Evolutionary conservation across 2,888 invertebrate genomes (phyloP).

Genomic region (Acrocyrtus sp.): DNA sequence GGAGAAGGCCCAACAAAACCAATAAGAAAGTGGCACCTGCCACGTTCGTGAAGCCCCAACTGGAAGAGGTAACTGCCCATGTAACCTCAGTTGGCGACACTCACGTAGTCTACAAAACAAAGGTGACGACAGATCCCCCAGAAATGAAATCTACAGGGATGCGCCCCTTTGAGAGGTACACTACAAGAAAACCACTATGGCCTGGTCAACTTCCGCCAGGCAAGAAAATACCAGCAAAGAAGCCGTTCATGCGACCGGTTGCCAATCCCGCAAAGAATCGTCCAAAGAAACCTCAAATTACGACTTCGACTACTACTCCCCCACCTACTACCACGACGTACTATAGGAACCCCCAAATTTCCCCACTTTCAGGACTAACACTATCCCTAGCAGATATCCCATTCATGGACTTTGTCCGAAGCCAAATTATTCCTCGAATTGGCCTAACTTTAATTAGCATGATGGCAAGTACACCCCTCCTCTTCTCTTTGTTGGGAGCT

Average conservation of each 20-base stretch:
- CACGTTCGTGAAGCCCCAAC: slow-evolving; percentile 58
- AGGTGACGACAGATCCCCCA: slow-evolving; percentile 43
- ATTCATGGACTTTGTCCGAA: slow-evolving; percentile 61
- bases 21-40: slow-evolving; percentile 51
- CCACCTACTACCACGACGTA: slow-evolving; percentile 58
- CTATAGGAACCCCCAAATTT: slow-evolving; percentile 57
- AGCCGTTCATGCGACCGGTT: no score
- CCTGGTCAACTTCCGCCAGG: slow-evolving; percentile 49
- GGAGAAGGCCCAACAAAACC: slow-evolving; percentile 43
- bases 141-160: slow-evolving; percentile 42
- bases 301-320: slow-evolving; percentile 59
- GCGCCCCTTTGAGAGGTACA: slow-evolving; percentile 35
- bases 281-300: slow-evolving; percentile 49
- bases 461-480: slow-evolving; percentile 61
- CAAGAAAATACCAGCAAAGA: slow-evolving; percentile 42
- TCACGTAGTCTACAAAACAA: slow-evolving; percentile 59
- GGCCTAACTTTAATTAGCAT: slow-evolving; percentile 60
- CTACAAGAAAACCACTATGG: slow-evolving; percentile 52
- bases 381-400: slow-evolving; percentile 57
- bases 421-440: slow-evolving; percentile 61
- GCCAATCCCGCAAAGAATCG: slow-evolving; percentile 43
- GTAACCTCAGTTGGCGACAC: slow-evolving; percentile 55
- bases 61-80: slow-evolving; percentile 57
- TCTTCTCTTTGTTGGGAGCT: slow-evolving; percentile 58
- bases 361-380: slow-evolving; percentile 48